phyloP scores from a whole-genome alignment of 2,113 vertebrate genomes.

The Zosterops borbonicus region DNA sequence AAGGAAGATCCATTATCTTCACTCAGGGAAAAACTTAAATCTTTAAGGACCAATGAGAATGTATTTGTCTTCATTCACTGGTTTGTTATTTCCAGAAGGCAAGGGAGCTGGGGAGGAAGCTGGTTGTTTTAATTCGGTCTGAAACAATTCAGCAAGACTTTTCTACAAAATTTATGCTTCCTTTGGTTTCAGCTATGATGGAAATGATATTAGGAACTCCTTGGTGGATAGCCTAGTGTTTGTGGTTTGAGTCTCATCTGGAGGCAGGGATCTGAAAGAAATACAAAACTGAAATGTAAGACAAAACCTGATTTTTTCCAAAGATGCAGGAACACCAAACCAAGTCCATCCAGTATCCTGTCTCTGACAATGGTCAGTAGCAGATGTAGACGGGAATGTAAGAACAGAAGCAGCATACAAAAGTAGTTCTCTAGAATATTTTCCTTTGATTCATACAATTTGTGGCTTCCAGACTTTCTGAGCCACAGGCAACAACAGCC shows the following conservation, averaged over 20 bases:
- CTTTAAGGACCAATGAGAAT: background rate
- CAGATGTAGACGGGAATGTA: background rate
- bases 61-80: background rate
- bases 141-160: slow-evolving; percentile 30
- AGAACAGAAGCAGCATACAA: background rate
- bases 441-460: background rate
- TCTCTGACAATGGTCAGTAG: background rate
- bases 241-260: slow-evolving; percentile 10
- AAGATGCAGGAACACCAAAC: background rate
- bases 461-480: background rate
- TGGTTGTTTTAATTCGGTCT: slow-evolving; percentile 30
- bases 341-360: background rate
- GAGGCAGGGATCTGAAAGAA: slow-evolving; percentile 6
- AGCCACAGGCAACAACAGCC: background rate
- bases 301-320: background rate
- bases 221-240: slow-evolving; percentile 18
- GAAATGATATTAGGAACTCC: slow-evolving; percentile 50
- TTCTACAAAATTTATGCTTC: background rate
- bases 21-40: slow-evolving; percentile 1
- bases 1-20: slow-evolving; percentile 4
- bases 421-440: background rate
- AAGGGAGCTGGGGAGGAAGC: slow-evolving; percentile 21
- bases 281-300: background rate
- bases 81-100: slow-evolving; percentile 40
- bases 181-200: background rate